These are phyloP conservation scores for Pseudoatta argentina DNA, from an alignment of 1,140 invertebrate genomes.

Conservation along the genomic window DNA sequence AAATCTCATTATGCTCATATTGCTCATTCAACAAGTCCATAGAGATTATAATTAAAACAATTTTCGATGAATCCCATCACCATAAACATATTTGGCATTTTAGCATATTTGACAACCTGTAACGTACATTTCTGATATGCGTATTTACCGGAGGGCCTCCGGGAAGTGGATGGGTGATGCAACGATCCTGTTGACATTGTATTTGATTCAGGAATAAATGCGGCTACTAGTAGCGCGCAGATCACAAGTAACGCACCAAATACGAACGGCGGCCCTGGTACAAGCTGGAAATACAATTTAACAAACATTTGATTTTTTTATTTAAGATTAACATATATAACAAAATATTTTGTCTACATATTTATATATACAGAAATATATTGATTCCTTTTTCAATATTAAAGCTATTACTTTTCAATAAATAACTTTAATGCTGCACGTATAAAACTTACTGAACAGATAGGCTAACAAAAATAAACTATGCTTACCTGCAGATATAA, in stretches of 20 bases:
- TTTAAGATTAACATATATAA: neutral
- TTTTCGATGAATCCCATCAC: conserved; percentile 81
- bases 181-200: conserved; percentile 84
- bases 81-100: conserved; percentile 83
- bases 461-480: conserved; percentile 39
- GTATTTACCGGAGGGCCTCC: conserved; percentile 87
- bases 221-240: conserved; percentile 96
- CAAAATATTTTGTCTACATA: neutral
- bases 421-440: neutral
- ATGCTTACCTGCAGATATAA: conserved; percentile 56
- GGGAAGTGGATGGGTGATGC: conserved; percentile 86
- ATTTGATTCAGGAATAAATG: conserved; percentile 94
- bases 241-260: conserved; percentile 99
- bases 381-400: neutral
- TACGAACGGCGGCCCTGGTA: conserved; percentile 99
- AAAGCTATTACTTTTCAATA: neutral
- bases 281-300: conserved; percentile 87
- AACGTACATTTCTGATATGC: conserved; percentile 87
- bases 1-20: neutral
- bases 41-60: conserved; percentile 4
- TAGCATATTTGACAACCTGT: conserved; percentile 84
- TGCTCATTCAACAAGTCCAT: neutral
- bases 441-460: conserved; percentile 5
- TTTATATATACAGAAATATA: conserved; percentile 9
- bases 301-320: conserved; percentile 22